A percentile compares a stretch with the other conserved stretches of the same genome.
phyloP scores from a whole-genome alignment of 2,888 invertebrate species.

The Pachydiplax longipennis region DNA sequence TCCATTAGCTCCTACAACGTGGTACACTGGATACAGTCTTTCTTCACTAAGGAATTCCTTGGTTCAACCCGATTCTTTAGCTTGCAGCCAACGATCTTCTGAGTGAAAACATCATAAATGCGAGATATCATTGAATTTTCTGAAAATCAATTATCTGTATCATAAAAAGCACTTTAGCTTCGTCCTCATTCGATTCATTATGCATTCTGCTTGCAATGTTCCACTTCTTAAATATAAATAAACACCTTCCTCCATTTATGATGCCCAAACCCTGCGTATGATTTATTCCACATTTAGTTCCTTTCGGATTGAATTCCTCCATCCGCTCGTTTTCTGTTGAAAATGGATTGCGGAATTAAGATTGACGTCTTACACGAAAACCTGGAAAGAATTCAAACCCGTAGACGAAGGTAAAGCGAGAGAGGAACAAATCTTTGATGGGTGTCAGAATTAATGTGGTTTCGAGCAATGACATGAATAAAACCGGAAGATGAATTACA shows the following conservation, averaged over 20 bases:
- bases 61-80: too few relatives aligned
- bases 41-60: too few relatives aligned
- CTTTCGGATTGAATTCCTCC: background rate
- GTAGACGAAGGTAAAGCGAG: background rate
- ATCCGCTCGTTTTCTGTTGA: background rate
- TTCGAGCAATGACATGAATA: conserved; percentile 28
- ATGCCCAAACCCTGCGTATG: background rate
- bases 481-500: conserved; percentile 27
- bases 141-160: background rate
- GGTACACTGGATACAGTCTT: too few relatives aligned
- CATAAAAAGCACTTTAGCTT: background rate
- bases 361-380: conserved; percentile 31
- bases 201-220: conserved; percentile 6
- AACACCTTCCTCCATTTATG: background rate
- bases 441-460: conserved; percentile 24
- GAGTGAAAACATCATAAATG: too few relatives aligned
- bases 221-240: background rate
- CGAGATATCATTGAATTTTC: background rate
- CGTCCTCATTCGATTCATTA: background rate
- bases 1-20: too few relatives aligned
- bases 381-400: background rate
- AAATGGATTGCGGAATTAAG: conserved; percentile 28
- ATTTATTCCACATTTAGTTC: conserved; percentile 24
- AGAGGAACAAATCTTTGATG: conserved; percentile 25
- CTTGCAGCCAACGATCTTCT: too few relatives aligned